Percentiles rank a stretch among this genome's conserved stretches.
phyloP scores from a whole-genome alignment of 2,797 vertebrate genomes.

The Rhynchonycteris naso region DNA sequence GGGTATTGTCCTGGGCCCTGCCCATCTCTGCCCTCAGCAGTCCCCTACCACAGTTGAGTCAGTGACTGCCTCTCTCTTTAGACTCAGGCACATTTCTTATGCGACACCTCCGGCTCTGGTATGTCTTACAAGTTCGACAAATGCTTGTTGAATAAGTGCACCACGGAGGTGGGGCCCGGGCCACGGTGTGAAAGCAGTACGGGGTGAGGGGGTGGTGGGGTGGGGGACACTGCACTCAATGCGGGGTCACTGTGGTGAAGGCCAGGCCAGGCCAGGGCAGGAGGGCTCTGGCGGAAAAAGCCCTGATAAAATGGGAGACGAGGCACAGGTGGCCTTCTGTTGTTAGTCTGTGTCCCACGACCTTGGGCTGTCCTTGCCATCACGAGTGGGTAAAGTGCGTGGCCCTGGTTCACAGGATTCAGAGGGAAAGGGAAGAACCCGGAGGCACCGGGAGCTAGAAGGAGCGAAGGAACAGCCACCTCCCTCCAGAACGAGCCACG shows the following conservation, averaged over 20 bases:
- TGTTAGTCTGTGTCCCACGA: neutral
- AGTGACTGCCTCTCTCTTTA: too few relatives aligned
- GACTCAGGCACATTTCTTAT: fast-evolving
- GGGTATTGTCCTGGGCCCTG: fast-evolving
- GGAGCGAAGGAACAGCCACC: neutral
- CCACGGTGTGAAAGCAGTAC: neutral
- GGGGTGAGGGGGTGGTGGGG: neutral
- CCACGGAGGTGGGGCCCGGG: neutral
- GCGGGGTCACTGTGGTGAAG: neutral
- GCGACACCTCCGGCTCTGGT: neutral
- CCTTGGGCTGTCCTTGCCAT: neutral
- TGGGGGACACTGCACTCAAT: neutral
- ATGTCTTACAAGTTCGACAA: neutral
- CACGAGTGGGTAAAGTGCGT: neutral
- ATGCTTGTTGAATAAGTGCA: neutral
- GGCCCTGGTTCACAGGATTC: neutral
- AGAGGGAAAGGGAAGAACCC: fast-evolving
- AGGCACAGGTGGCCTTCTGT: neutral
- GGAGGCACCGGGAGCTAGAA: neutral
- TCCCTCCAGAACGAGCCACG: neutral
- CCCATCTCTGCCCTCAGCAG: neutral
- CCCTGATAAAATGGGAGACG: too few relatives aligned
- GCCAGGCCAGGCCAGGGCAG: neutral
- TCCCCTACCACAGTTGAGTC: neutral
- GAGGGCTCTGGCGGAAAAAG: neutral